Percentiles rank a stretch among this genome's conserved stretches.
phyloP scores from a whole-genome alignment of 1,140 invertebrate genomes.

The Yoshiicerus persimilis region DNA sequence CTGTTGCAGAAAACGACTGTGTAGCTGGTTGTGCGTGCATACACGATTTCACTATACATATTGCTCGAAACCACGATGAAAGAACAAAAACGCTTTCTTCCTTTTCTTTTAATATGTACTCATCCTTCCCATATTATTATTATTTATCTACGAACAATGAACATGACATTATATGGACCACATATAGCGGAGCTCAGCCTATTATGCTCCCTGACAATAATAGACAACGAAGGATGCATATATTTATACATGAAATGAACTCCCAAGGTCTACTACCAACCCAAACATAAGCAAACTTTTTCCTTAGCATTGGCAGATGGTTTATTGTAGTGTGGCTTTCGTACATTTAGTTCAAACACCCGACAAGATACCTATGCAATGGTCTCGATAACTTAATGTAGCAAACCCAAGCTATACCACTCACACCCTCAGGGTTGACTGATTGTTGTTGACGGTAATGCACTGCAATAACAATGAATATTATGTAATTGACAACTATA shows the following conservation, averaged over 20 bases:
- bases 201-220: neutral
- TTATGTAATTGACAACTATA: too few species aligned
- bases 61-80: neutral
- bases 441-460: too few species aligned
- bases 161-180: neutral
- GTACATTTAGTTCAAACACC: too few species aligned
- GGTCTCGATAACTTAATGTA: too few species aligned
- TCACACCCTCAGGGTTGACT: too few species aligned
- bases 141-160: neutral
- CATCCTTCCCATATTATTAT: neutral
- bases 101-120: neutral
- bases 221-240: neutral
- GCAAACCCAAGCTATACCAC: too few species aligned
- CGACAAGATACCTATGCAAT: too few species aligned
- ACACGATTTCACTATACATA: neutral
- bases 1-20: neutral
- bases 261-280: neutral
- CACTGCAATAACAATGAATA: too few species aligned
- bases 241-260: neutral
- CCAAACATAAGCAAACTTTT: neutral
- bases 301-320: neutral
- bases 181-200: neutral
- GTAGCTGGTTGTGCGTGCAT: neutral
- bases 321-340: too few species aligned
- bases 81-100: neutral